Base-by-base conservation (phyloP, 2,888 invertebrate species). In the Andrena bucephala region DNA sequence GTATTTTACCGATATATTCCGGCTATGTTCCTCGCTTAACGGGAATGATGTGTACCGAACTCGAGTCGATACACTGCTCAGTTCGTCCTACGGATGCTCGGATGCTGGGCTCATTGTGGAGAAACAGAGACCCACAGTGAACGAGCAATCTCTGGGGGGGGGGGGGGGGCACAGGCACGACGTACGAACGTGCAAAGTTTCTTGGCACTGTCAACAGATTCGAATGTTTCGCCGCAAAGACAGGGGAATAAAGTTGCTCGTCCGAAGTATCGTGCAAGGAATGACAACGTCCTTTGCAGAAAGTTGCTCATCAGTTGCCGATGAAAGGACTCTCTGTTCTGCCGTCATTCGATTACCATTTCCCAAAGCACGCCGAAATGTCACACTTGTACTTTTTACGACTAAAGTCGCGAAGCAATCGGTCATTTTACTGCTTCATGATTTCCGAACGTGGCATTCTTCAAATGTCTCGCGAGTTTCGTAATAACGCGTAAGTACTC, bases 1-100 rank as follows among this genome's bases (percentile, higher is more conserved):
- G 68, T 71, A 81, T 81, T 42, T 71, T 82, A 71, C 67, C 36
- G 52, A 59, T 72, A 73, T 52, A 78, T 78, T 42, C 31, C 52
- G 29, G 62, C 63, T 68, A 59, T 80, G 79, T 50, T 75, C 71
- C 63, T 75, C 71, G 42, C 71, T 67, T 71, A 59, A 54, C 54
- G 69, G 66, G 72, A 66, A n/a, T 42, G 4, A 42, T 57, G 48
- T 63, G 59, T 59, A 66, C 54, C 65, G 65, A 69, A 75, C 65
- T 66, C 70, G 29, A 68, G 62, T 59, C 57, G 27, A 65, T 48
- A 59, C 48, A 60, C 24, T 72, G 50, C 68, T 72, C 59, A 50
- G 67, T 72, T 68, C 48, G 50, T 74, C 54, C 48, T 66, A 29
- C 6, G 20, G 20, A 52, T 27, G 29, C 29, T 73, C 50, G 31